These are phyloP conservation scores for Sebastes variabilis DNA, from an alignment of 2,797 vertebrate species.

Conservation along the genomic window DNA sequence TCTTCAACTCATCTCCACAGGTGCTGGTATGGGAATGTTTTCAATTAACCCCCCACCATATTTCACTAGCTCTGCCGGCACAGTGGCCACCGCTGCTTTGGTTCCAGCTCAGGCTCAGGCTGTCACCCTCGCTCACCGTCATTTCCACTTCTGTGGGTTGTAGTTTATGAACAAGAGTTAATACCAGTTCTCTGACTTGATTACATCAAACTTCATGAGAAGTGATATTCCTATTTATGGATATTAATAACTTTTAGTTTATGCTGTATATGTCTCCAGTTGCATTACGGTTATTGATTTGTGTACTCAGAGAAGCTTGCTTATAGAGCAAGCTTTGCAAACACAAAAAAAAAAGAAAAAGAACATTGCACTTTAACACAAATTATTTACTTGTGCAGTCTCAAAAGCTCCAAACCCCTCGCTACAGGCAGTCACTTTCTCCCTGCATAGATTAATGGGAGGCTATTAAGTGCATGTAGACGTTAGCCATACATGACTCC, in stretches of 20 bases:
- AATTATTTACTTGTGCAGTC: slow-evolving; percentile 2
- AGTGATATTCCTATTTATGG: neutral
- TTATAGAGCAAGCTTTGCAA: neutral
- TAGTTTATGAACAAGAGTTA: neutral
- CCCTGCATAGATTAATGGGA: slow-evolving; percentile 36
- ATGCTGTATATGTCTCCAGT: neutral
- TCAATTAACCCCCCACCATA: slow-evolving; percentile 29
- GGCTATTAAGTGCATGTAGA: slow-evolving; percentile 20
- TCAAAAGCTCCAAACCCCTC: neutral
- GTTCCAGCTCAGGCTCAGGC: neutral
- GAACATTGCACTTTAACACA: neutral
- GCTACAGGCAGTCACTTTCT: neutral
- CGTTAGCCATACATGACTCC: slow-evolving; percentile 33
- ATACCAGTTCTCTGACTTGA: neutral
- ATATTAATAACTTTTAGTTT: neutral
- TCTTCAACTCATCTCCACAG: slow-evolving; percentile 30
- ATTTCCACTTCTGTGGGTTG: neutral
- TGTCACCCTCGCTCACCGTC: slow-evolving; percentile 1
- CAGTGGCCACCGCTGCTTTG: neutral
- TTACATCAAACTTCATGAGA: neutral
- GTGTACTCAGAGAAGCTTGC: neutral
- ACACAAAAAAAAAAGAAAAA: neutral
- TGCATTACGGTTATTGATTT: slow-evolving; percentile 22
- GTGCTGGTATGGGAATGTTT: slow-evolving; percentile 15
- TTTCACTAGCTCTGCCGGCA: neutral